Base-by-base conservation (phyloP, 2,888 invertebrate genomes). In the Tenthredo notha region DNA sequence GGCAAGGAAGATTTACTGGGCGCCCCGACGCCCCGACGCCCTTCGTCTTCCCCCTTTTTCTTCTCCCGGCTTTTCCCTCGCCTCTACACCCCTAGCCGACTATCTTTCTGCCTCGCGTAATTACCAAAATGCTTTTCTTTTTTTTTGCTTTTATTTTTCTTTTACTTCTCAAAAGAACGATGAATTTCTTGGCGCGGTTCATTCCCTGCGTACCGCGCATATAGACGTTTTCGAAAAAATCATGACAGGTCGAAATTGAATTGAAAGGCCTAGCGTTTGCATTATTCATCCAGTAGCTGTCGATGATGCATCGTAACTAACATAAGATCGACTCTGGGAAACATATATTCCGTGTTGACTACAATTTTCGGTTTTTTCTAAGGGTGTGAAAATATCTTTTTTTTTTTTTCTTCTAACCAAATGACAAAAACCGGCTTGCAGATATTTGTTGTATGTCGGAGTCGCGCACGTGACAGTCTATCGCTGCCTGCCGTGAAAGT, bases 1-100 rank as follows among this genome's bases (percentile, higher is more conserved):
- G 86, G 86, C 84, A 70, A 84, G 85, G 77, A 88, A 91, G 90
- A 91, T 91, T 91, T 91, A 91, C 89, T 88, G 89, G 89, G 87
- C 88, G 89, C 88, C 89, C 87, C 88, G 87, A 88, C 88, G 89
- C 88, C 89, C 87, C 88, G 87, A 89, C 88, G 89, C 89, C 88
- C 89, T 85, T 78, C 85, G 80, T 85, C 77, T 78, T 40, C 33
- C 61, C 40, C 80, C 61, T 33, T n/a, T 37, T 65, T 50, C 61
- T 40, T 25, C 47, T 65, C 40, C 61, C n/a, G 18, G 7, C 37
- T 25, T 74, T 75, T 37, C 70, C 84, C 67, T 88, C 87, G 65
- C 84, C 78, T 84, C 58, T 72, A 54, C 21, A 15, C 74, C 84
- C 18, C 72, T 40, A n/a, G 10, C 74, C 58, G 40, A 18, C 58